Evolutionary conservation across 2,888 invertebrate genomes (phyloP), one percentile per base, ranked within the genome.

Genomic region (Drosophila borealis): DNA sequence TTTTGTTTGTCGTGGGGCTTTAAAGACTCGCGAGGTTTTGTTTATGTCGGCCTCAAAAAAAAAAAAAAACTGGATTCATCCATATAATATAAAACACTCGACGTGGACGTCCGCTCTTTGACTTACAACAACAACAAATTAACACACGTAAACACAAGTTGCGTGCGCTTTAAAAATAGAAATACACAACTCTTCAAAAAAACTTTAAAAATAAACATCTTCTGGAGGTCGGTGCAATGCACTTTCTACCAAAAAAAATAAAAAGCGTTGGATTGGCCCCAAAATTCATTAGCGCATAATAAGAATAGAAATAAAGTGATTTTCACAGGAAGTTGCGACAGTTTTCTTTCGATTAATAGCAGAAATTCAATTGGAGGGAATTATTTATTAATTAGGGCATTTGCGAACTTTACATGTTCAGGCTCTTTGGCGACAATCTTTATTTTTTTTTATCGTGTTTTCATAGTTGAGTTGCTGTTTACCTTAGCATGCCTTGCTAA

Each of bases 151-250:
- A 54, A 60, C 63, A 68, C 56, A 74, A 72, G 72, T 72, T 44
- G 48, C 21, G 21, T 41, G 42, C 44, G 49, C 64, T 83, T 65
- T 65, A 81, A 74, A 86, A 86, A 86, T 82, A 86, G 70, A 67
- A 44, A 42, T 19, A 50, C 45, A 53, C 51, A 71, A 73, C 80
- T 76, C 73, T 71, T 80, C 60, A 57, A 55, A 64, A 64, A 79
- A 33, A 57, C 33, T 49, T 65, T 70, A 75, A 64, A 78, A 78
- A 81, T 77, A 76, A 60, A 64, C 61, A 29, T 34, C 48, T 33
- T 44, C 39, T 45, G 50, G 62, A 62, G 45, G 42, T 44, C 57
- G 68, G 82, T 70, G 87, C 87, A 83, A 51, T 87, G 82, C 79
- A 83, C 81, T 87, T 81, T 81, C 55, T 45, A 41, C 45, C 54